These are phyloP conservation scores for Drosophila prostipennis DNA, from an alignment of 2,888 invertebrate genomes.

Conservation along the genomic window DNA sequence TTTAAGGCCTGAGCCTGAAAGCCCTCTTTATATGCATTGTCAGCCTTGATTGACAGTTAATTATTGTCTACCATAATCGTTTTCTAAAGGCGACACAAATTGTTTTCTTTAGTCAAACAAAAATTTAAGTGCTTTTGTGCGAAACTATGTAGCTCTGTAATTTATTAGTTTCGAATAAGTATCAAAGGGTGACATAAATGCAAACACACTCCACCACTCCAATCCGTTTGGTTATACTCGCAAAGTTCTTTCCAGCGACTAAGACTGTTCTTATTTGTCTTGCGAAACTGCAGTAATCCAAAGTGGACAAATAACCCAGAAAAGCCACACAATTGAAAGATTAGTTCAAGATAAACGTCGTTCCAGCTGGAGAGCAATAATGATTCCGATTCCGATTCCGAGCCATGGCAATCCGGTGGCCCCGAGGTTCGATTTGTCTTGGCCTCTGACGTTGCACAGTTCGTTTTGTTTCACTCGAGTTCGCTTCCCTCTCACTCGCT, in stretches of 20 bases:
- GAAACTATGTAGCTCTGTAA: neutral
- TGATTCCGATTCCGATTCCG: conserved; percentile 16
- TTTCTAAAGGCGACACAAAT: conserved; percentile 2
- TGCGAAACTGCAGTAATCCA: conserved; percentile 37
- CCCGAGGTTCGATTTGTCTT: conserved; percentile 42
- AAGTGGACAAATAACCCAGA: conserved; percentile 40
- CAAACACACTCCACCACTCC: conserved; percentile 1
- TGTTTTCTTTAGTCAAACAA: conserved; percentile 6
- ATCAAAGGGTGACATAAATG: conserved; percentile 31
- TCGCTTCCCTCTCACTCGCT: neutral
- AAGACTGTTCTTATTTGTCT: conserved; percentile 31
- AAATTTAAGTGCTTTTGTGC: conserved; percentile 5
- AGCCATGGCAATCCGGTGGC: conserved; percentile 28
- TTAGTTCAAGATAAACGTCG: conserved; percentile 39
- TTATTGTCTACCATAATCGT: conserved; percentile 4
- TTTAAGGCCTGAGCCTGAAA: conserved; percentile 2
- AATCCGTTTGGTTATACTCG: neutral
- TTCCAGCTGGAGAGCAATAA: conserved; percentile 19
- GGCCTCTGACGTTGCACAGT: conserved; percentile 2
- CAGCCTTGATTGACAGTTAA: conserved; percentile 19
- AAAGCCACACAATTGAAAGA: conserved; percentile 44
- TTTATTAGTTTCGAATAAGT: conserved; percentile 4
- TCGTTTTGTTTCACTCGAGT: neutral
- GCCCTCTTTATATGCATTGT: conserved; percentile 6
- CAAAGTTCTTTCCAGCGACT: conserved; percentile 19